These are phyloP conservation scores for Lichenostomus cassidix DNA, from an alignment of 2,113 vertebrate species.

Conservation along the genomic window DNA sequence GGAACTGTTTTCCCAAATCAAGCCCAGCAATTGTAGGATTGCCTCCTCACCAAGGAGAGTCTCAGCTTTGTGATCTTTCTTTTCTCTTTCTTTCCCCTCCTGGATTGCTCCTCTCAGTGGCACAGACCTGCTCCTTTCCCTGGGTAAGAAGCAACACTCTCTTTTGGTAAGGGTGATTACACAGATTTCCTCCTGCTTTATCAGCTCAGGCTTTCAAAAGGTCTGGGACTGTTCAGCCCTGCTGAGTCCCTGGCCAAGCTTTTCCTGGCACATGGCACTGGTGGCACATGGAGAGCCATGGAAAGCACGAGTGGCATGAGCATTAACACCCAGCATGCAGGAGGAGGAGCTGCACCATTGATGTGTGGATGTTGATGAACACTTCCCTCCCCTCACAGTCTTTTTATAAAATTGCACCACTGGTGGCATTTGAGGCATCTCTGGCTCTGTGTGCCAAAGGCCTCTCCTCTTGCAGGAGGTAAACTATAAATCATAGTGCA, in stretches of 20 bases:
- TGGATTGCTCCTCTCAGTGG: background rate
- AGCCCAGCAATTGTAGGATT: background rate
- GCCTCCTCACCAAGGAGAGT: background rate
- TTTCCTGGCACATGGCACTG: background rate
- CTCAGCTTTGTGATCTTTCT: background rate
- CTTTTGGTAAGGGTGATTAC: background rate
- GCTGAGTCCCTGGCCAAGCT: background rate
- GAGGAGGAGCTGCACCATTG: background rate
- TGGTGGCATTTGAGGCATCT: background rate
- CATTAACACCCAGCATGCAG: background rate
- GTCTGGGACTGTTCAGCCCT: constrained; percentile 17
- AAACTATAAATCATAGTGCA: background rate
- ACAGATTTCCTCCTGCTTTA: constrained; percentile 2
- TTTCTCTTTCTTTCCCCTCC: background rate
- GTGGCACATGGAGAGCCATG: background rate
- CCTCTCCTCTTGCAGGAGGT: background rate
- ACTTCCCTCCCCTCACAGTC: background rate
- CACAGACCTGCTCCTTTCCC: background rate
- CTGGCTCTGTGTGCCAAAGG: background rate
- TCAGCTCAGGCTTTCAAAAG: constrained; percentile 2
- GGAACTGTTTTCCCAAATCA: background rate
- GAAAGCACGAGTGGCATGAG: background rate
- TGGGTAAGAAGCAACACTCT: background rate
- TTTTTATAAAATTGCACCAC: background rate
- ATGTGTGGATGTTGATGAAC: background rate